These are phyloP conservation scores for Noctuana brunneofusca DNA, from an alignment of 2,888 invertebrate genomes.

Conservation along the genomic window DNA sequence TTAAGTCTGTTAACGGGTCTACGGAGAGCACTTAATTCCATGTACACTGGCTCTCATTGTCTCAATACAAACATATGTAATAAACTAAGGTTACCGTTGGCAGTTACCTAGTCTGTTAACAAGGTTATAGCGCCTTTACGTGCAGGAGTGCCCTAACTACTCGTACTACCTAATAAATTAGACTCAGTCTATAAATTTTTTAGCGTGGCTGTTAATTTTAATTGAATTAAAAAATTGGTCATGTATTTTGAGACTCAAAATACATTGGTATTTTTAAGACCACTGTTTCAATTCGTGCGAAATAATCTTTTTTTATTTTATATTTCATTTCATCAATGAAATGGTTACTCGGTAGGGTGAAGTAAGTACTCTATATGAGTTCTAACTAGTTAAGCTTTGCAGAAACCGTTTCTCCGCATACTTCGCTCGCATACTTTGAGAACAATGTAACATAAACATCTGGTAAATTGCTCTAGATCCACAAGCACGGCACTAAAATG, in stretches of 20 bases:
- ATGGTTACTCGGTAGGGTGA: not conserved
- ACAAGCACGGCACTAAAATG: not conserved
- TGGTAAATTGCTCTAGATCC: conserved; percentile 2
- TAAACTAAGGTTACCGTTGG: conserved; percentile 2
- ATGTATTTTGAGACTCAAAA: no score
- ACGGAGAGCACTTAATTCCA: not conserved
- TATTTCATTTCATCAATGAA: not conserved
- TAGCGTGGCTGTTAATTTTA: not conserved
- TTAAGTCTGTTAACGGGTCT: not conserved
- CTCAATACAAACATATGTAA: conserved; percentile 3
- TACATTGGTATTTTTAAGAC: no score
- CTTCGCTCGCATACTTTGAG: not conserved
- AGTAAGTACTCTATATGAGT: not conserved
- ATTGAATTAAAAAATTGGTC: not conserved
- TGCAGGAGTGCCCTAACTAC: not conserved
- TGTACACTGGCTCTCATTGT: conserved; percentile 2
- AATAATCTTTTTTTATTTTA: no score
- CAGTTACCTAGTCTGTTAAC: not conserved
- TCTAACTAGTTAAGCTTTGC: not conserved
- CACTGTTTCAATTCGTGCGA: no score
- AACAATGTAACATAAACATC: conserved; percentile 9
- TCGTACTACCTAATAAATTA: not conserved
- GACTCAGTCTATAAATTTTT: not conserved
- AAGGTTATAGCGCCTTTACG: conserved; percentile 7
- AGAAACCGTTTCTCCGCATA: conserved; percentile 2